phyloP scores from a whole-genome alignment of 2,888 invertebrate species.

The Eutolmus rufibarbis region DNA sequence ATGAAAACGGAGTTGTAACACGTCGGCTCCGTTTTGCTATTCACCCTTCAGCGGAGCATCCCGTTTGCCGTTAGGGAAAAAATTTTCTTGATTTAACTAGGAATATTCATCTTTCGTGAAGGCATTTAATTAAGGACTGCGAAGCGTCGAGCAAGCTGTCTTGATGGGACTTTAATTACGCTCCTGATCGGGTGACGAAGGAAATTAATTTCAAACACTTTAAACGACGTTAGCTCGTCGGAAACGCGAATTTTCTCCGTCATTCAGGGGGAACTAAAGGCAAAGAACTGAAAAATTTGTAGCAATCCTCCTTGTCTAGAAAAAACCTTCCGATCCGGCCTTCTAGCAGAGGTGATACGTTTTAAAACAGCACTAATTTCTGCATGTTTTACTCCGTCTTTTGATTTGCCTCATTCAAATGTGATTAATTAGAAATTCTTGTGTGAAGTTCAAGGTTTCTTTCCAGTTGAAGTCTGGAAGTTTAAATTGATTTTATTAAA shows the following conservation, averaged over 20 bases:
- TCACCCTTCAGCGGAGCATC: not conserved
- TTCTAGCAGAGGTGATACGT: not conserved
- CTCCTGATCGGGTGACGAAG: conserved; percentile 47
- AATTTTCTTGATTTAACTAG: conserved; percentile 11
- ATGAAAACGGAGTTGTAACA: conserved; percentile 26
- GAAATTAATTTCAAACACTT: conserved; percentile 46
- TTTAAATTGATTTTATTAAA: not conserved
- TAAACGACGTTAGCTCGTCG: conserved; percentile 40
- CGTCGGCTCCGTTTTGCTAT: not conserved
- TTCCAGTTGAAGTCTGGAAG: not conserved
- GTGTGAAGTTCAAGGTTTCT: not conserved
- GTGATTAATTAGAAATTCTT: conserved; percentile 29
- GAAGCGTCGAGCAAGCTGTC: conserved; percentile 34
- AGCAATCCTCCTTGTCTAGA: not conserved
- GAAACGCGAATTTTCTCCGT: not conserved
- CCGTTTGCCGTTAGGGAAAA: not conserved
- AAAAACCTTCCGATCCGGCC: not conserved
- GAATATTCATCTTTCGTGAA: conserved; percentile 40
- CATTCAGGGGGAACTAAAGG: not conserved
- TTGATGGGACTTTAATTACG: conserved; percentile 48
- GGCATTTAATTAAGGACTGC: conserved; percentile 46
- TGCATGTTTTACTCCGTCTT: not conserved
- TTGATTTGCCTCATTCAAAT: conserved; percentile 24
- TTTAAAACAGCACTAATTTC: not conserved
- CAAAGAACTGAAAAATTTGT: conserved; percentile 11